These are phyloP conservation scores for Nymphicus hollandicus DNA, from an alignment of 2,113 vertebrate genomes.

Conservation along the genomic window DNA sequence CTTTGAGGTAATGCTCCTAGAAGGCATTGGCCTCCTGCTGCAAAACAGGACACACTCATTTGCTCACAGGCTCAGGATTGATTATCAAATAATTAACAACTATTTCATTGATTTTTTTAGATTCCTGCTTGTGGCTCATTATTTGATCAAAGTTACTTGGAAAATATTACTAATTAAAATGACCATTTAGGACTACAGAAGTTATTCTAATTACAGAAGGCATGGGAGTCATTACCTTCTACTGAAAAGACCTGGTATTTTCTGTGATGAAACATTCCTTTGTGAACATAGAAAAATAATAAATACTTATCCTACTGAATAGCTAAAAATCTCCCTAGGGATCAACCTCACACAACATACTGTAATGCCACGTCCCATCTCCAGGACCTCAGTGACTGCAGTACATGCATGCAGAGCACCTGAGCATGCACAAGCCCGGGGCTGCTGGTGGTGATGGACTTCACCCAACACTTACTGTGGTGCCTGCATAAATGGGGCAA, in stretches of 20 bases:
- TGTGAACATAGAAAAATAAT: not conserved
- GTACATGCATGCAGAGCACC: not conserved
- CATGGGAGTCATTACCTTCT: not conserved
- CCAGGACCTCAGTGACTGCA: not conserved
- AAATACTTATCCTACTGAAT: not conserved
- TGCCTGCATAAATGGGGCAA: not conserved
- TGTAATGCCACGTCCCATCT: not conserved
- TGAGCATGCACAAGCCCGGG: not conserved
- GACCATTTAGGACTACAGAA: not conserved
- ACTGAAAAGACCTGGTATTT: not conserved
- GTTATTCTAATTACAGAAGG: not conserved
- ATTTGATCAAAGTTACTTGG: not conserved
- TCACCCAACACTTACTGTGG: not conserved
- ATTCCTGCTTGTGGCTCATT: not conserved
- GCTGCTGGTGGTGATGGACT: not conserved
- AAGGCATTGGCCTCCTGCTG: fast-evolving
- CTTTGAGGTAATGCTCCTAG: not conserved
- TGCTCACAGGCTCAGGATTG: not conserved
- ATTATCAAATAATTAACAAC: not conserved
- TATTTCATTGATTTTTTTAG: not conserved
- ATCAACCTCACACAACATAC: not conserved
- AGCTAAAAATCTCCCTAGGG: not conserved
- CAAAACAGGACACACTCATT: not conserved
- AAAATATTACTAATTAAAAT: not conserved
- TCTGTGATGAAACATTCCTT: not conserved